Evolutionary conservation across 1,140 invertebrate species (phyloP), one percentile per base, ranked within the genome.

Genomic region (Nephotettix cincticeps): DNA sequence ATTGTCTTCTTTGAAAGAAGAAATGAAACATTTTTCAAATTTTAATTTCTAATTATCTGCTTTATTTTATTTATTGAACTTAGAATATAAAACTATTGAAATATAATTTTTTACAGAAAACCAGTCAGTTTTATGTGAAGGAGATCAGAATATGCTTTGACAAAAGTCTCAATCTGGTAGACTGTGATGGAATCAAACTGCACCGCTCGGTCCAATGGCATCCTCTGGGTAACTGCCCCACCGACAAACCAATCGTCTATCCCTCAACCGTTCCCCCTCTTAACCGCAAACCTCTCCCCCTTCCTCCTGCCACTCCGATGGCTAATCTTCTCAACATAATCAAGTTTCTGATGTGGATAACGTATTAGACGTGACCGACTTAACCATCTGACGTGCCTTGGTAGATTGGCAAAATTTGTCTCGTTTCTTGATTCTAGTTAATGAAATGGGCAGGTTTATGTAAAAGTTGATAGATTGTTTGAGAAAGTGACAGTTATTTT

Each of bases 131-230:
- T 30, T 65, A 72, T 17, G 61, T 74, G 13, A 27, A 28, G 17
- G 73, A 74, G 61, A 70, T 74, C 27, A 65, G 73, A 14, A 72
- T 74, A 30, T 74, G 73, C 61, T 74, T 74, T 69, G 70, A 74
- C 40, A 74, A 74, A 36, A 45, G n/a, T 47, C 65, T 74, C 17
- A 28, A 68, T 6, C 17, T 64, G 1, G 58, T 56, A 23, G 69
- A 74, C 56, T 74, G 73, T 66, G 73, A 74, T 47, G 70, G 70
- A 2, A 69, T 71, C n/a, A 17, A 29, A 28, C 17, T 51, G 1
- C 11, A 1, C 17, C 2, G 36, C 3, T 58, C n/a, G 19, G 68
- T 45, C 47, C 29, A 25, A 1, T 47, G 47, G 28, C 23, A 54
- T 23, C 28, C 54, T 19, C 23, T 67, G 4, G 67, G 65, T 1